Conservation (phyloP, 2,888 invertebrate species). For the Hirtodrosophila alboralis region DNA sequence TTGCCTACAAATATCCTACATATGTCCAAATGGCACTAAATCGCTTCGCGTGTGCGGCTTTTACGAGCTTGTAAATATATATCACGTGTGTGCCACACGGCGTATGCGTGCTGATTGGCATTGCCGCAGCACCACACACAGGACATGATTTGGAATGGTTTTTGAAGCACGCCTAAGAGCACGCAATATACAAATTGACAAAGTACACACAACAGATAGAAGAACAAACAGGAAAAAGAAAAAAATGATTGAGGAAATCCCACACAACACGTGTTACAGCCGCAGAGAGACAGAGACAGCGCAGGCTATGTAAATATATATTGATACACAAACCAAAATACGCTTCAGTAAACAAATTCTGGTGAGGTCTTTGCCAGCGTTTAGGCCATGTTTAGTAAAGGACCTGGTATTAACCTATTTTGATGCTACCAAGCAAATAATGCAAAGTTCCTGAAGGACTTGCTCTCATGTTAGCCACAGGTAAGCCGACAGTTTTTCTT, state of each 20-base stretch:
- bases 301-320: slow-evolving; percentile 30
- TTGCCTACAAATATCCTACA: slow-evolving; percentile 12
- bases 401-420: slow-evolving; percentile 17
- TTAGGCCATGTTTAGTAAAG: slow-evolving; percentile 20
- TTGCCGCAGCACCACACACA: slow-evolving; percentile 14
- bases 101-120: slow-evolving; percentile 71
- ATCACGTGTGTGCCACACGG: slow-evolving; percentile 42
- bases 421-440: slow-evolving; percentile 30
- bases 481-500: slow-evolving; percentile 1
- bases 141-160: slow-evolving; percentile 37
- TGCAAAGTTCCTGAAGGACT: slow-evolving; percentile 3
- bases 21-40: slow-evolving; percentile 35
- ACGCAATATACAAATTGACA: slow-evolving; percentile 54
- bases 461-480: slow-evolving; percentile 6
- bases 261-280: slow-evolving; percentile 26
- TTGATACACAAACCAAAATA: slow-evolving; percentile 45
- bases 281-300: neutral
- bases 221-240: slow-evolving; percentile 5
- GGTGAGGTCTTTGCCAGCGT: slow-evolving; percentile 14
- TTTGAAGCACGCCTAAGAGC: slow-evolving; percentile 36
- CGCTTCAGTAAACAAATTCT: slow-evolving; percentile 65
- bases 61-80: slow-evolving; percentile 44
- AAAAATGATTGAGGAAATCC: slow-evolving; percentile 26
- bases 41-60: slow-evolving; percentile 39
- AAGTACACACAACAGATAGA: slow-evolving; percentile 33